phyloP scores from a whole-genome alignment of 2,888 invertebrate genomes.

The Leptopterna dolabrata region DNA sequence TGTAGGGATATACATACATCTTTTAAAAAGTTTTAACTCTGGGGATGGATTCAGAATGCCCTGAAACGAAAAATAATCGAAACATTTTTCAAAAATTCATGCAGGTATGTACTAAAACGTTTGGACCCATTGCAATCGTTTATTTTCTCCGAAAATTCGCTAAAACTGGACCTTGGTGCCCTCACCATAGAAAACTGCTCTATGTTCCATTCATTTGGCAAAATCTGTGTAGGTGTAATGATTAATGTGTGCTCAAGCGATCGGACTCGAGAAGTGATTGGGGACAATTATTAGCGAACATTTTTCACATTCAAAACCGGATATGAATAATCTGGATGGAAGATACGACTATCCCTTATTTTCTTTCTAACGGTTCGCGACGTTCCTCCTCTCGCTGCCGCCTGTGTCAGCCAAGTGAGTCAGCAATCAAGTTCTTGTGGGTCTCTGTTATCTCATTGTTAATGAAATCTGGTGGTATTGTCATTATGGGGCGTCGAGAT shows the following conservation, averaged over 20 bases:
- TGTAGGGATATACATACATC: no score
- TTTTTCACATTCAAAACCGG: not conserved
- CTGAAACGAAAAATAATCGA: no score
- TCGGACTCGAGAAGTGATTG: not conserved
- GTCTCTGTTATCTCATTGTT: conserved; percentile 31
- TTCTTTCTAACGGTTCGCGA: conserved; percentile 1
- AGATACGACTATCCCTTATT: not conserved
- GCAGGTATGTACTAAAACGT: no score
- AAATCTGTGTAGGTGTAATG: not conserved
- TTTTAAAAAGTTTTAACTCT: no score
- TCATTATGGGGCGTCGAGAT: conserved; percentile 12
- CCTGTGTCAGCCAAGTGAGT: not conserved
- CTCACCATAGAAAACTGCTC: no score
- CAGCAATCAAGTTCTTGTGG: not conserved
- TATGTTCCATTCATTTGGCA: no score
- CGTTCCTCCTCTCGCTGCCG: not conserved
- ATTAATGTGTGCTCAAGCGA: not conserved
- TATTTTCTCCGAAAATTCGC: no score
- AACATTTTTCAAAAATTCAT: no score
- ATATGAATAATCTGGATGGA: not conserved
- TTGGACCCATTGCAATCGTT: no score
- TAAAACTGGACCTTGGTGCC: no score
- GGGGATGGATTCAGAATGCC: no score
- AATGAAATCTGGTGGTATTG: conserved; percentile 28
- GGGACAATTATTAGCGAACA: not conserved